These are phyloP conservation scores for Dioctria rufipes DNA, from an alignment of 2,888 invertebrate genomes.

Conservation along the genomic window DNA sequence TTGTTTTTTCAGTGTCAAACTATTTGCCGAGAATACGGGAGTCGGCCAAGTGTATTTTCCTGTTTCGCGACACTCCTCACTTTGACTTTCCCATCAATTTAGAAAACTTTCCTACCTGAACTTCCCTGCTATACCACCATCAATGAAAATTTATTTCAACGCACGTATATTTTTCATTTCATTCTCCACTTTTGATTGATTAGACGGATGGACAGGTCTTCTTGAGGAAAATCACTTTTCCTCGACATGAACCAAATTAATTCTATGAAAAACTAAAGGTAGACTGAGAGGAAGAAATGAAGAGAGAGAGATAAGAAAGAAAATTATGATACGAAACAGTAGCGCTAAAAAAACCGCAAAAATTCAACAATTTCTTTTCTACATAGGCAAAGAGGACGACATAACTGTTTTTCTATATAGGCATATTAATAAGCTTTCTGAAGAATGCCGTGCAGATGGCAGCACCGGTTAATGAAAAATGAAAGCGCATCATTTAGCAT, in stretches of 20 bases:
- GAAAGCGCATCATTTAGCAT: conserved; percentile 46
- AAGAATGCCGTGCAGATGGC: conserved; percentile 28
- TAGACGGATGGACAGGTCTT: too few relatives aligned
- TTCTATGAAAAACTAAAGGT: conserved; percentile 18
- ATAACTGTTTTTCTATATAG: background rate
- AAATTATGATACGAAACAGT: conserved; percentile 7
- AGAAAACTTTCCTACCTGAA: background rate
- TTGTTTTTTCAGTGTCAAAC: conserved; percentile 29
- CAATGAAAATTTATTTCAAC: conserved; percentile 5
- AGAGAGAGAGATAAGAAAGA: conserved; percentile 1
- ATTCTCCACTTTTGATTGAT: background rate
- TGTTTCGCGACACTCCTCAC: too few relatives aligned
- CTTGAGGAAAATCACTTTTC: conserved; percentile 48
- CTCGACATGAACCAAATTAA: conserved; percentile 37
- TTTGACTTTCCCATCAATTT: too few relatives aligned
- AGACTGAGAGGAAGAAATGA: too few relatives aligned
- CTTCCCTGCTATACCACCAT: background rate
- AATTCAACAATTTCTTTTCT: conserved; percentile 31
- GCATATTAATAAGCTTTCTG: conserved; percentile 4
- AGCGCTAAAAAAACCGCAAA: background rate
- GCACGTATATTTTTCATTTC: conserved; percentile 17
- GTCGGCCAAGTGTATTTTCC: background rate
- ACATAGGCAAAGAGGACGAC: background rate
- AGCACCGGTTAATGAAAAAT: conserved; percentile 49
- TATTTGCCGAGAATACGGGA: conserved; percentile 11